These are phyloP conservation scores for Drosophila quadrilineata DNA, from an alignment of 1,140 invertebrate species.

Conservation along the genomic window DNA sequence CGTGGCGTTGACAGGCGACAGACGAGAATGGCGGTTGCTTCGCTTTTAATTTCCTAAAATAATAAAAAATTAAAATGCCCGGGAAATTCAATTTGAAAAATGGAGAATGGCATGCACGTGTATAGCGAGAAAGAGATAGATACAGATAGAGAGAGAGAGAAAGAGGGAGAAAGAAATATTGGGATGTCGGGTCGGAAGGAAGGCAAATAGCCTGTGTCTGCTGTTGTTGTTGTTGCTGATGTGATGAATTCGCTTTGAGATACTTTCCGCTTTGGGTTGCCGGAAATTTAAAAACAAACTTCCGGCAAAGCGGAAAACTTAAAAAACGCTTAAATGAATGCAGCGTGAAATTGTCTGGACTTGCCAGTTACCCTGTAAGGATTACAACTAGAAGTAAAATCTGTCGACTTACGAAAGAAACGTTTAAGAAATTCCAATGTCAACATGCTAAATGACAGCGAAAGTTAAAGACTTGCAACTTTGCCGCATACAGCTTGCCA, in stretches of 20 bases:
- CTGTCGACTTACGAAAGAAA: not conserved
- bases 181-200: too few relatives aligned
- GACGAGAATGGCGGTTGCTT: slow-evolving; percentile 4
- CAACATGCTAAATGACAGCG: slow-evolving; percentile 30
- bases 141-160: not conserved
- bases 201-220: not conserved
- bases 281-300: slow-evolving; percentile 38
- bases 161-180: too few relatives aligned
- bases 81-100: slow-evolving; percentile 52
- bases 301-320: slow-evolving; percentile 17
- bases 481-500: slow-evolving; percentile 6
- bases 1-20: slow-evolving; percentile 14
- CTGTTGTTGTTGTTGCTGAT: slow-evolving; percentile 8
- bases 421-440: slow-evolving; percentile 51
- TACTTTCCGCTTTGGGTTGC: not conserved
- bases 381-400: not conserved
- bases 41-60: slow-evolving; percentile 42
- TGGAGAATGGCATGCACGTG: slow-evolving; percentile 20
- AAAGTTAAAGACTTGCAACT: slow-evolving; percentile 54
- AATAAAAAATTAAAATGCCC: slow-evolving; percentile 50
- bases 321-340: not conserved
- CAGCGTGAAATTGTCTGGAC: not conserved
- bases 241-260: slow-evolving; percentile 23
- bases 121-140: not conserved
- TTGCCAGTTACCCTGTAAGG: not conserved